Evolutionary conservation across 2,797 vertebrate genomes (phyloP), one percentile per base, ranked within the genome.

Genomic region (Dermochelys coriacea): DNA sequence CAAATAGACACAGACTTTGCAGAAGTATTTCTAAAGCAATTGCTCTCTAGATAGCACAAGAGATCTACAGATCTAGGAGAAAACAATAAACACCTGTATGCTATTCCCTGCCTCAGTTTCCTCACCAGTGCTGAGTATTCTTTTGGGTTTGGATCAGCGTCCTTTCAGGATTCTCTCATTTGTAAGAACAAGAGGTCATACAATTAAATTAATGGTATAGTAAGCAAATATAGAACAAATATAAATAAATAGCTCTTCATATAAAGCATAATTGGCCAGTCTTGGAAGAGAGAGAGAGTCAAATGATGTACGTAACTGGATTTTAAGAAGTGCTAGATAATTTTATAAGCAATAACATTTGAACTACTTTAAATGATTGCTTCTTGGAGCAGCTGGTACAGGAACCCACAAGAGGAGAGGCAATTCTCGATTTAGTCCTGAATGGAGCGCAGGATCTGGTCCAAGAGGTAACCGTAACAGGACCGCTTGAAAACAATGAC

Each of bases 1-100:
- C 57, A 10, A 4, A 21, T 31, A 87, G 34, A 45, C 0, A 0
- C 23, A 37, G 29, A 23, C 21, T 82, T 47, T 5, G 51, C 27
- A 45, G 64, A 51, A 51, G 2, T 52, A 45, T 54, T 79, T 82
- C 3, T 74, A 8, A 79, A 82, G 7, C 37, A 82, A 45, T 50
- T 34, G 6, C 49, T 29, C 23, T 79, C 78, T 88, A 25, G 9
- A 47, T 55, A 34, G 57, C 31, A 34, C 37, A 81, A 88, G 64
- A 21, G 37, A 49, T 31, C 18, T 0, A 0, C 68, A 37, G 21
- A 23, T 55, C 54, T 55, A 55, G 21, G 54, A 55, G 55, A 55
- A 55, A 21, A 29, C 55, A 29, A 59, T 31, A 59, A 59, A 29
- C 3, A 12, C 23, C 21, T 59, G 57, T 59, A 29, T 59, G 27